phyloP scores from a whole-genome alignment of 2,888 invertebrate genomes.

The Euphydryas editha region DNA sequence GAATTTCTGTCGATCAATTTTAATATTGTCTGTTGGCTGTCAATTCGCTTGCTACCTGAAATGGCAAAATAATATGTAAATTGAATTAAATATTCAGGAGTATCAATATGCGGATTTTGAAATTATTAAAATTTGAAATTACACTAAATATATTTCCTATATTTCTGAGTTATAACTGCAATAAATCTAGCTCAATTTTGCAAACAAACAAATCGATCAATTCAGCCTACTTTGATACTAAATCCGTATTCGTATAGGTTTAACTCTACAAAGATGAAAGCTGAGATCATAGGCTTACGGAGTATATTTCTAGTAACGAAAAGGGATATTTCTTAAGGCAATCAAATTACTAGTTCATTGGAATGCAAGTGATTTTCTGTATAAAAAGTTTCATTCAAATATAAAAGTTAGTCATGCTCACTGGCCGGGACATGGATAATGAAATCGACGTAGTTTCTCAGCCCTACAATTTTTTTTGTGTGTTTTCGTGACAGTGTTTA shows the following conservation, averaged over 20 bases:
- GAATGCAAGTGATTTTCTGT: constrained; percentile 34
- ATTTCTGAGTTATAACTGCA: background rate
- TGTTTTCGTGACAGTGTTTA: constrained; percentile 77
- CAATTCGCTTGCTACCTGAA: constrained; percentile 43
- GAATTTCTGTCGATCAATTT: constrained; percentile 31
- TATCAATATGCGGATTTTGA: background rate
- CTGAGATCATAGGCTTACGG: constrained; percentile 39
- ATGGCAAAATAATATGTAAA: background rate
- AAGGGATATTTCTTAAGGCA: constrained; percentile 26
- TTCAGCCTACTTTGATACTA: constrained; percentile 39
- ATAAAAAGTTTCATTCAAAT: constrained; percentile 49
- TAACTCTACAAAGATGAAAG: constrained; percentile 42
- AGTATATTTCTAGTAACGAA: constrained; percentile 35
- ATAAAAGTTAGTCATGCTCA: constrained; percentile 65
- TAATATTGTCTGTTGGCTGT: constrained; percentile 24
- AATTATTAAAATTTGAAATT: no score
- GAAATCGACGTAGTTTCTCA: constrained; percentile 70
- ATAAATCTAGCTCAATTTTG: background rate
- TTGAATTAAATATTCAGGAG: background rate
- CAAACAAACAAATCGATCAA: constrained; percentile 8
- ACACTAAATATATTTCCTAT: background rate
- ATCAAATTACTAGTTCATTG: constrained; percentile 30
- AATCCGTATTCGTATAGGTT: constrained; percentile 43
- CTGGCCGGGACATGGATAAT: constrained; percentile 60
- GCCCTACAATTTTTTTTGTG: constrained; percentile 65